A percentile compares a stretch with the other conserved stretches of the same genome.
These are phyloP conservation scores for Sipha flava DNA, from an alignment of 1,140 invertebrate species.

Conservation along the genomic window DNA sequence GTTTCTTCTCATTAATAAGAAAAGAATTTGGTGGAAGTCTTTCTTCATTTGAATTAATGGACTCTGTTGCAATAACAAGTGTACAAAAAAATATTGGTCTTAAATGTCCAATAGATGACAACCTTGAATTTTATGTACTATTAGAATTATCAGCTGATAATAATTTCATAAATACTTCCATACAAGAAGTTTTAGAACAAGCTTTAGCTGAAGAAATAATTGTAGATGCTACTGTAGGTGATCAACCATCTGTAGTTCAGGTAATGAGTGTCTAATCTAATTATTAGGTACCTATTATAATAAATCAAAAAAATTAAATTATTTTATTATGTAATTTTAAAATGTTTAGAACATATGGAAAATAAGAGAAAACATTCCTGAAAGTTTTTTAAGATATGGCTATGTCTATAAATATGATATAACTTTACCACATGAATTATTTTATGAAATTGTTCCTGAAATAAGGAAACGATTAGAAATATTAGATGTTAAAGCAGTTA, in stretches of 20 bases:
- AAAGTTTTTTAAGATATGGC: constrained; percentile 68
- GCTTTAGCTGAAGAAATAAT: constrained; percentile 63
- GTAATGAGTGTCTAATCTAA: constrained; percentile 43
- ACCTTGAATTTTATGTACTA: constrained; percentile 75
- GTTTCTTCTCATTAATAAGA: constrained; percentile 64
- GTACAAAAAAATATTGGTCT: constrained; percentile 33
- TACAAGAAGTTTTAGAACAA: constrained; percentile 78
- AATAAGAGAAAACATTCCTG: constrained; percentile 74
- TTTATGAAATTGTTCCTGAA: constrained; percentile 66
- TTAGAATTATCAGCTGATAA: constrained; percentile 80
- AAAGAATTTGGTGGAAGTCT: constrained; percentile 74
- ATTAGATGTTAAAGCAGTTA: constrained; percentile 53
- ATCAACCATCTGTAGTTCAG: constrained; percentile 67
- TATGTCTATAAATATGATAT: constrained; percentile 96
- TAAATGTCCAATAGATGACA: constrained; percentile 43
- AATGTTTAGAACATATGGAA: constrained; percentile 64
- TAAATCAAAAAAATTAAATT: not conserved
- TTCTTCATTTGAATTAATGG: constrained; percentile 90
- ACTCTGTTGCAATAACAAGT: constrained; percentile 55
- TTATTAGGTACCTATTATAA: not conserved
- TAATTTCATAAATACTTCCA: constrained; percentile 56
- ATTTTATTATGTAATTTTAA: constrained; percentile 30
- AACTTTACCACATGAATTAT: constrained; percentile 72
- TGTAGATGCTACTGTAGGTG: constrained; percentile 71
- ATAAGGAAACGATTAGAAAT: constrained; percentile 55